Conservation (phyloP, 2,888 invertebrate species). For the Oasisia sp. region DNA sequence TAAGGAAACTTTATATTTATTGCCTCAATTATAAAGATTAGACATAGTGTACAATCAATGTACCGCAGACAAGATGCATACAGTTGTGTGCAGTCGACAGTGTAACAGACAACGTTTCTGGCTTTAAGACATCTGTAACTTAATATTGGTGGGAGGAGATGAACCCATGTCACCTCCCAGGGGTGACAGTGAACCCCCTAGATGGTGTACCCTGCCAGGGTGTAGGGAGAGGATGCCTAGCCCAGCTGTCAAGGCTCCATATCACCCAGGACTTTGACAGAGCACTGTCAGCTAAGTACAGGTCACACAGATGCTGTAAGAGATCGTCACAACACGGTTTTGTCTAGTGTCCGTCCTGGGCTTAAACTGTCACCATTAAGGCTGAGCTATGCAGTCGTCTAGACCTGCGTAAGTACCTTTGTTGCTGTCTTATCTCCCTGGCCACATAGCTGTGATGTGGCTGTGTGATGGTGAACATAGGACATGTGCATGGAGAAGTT, state of each 20-base stretch:
- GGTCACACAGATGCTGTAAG: not conserved
- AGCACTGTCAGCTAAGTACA: not conserved
- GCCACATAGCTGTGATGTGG: not conserved
- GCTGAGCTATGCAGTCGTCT: slow-evolving; percentile 6
- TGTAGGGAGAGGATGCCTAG: not conserved
- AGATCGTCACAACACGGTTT: not conserved
- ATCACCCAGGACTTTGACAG: not conserved
- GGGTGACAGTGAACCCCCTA: not conserved
- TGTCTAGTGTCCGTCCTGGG: not conserved
- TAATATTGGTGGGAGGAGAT: not conserved
- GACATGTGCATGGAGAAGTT: not conserved
- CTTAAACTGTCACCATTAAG: not conserved
- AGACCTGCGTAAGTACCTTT: not conserved
- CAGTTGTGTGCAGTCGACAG: not conserved
- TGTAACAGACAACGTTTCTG: not conserved
- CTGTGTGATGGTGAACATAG: not conserved
- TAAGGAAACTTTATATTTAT: not conserved
- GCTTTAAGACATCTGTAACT: not conserved
- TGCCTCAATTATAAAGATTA: not conserved
- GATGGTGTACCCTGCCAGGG: not conserved
- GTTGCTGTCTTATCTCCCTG: not conserved
- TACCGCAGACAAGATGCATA: not conserved
- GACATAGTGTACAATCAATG: not conserved
- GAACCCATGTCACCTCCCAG: not conserved
- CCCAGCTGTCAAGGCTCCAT: not conserved